Evolutionary conservation across 2,113 vertebrate genomes (phyloP).

Genomic region (Opisthocomus hoazin): DNA sequence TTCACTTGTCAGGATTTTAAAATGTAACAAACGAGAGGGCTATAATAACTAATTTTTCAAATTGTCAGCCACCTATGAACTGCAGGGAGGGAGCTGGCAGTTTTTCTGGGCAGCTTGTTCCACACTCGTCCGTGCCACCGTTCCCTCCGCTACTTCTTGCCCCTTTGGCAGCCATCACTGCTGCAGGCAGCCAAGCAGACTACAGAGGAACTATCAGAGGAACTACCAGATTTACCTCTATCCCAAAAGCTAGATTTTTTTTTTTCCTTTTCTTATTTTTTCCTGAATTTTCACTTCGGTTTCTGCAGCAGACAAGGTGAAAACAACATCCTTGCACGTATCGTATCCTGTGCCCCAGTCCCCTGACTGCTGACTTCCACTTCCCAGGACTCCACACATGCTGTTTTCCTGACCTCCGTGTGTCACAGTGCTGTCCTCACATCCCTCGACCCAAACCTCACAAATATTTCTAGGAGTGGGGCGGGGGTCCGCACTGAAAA

Average conservation of each 20-base stretch:
- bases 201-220: neutral
- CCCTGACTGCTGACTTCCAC: neutral
- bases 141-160: neutral
- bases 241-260: neutral
- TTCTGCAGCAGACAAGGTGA: neutral
- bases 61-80: neutral
- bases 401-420: neutral
- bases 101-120: neutral
- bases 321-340: neutral
- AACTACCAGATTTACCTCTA: neutral
- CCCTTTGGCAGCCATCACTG: neutral
- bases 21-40: neutral
- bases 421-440: neutral
- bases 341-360: neutral
- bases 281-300: neutral
- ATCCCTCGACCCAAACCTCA: neutral
- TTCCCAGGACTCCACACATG: neutral
- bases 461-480: neutral
- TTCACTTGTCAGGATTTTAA: neutral
- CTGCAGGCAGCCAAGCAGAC: neutral
- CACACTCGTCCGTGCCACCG: neutral
- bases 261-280: neutral
- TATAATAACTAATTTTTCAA: neutral
- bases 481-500: neutral
- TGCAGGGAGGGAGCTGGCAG: neutral